A percentile compares a stretch with the other conserved stretches of the same genome.
Conservation (phyloP, 1,140 invertebrate genomes). For the Pogonus chalceus region DNA sequence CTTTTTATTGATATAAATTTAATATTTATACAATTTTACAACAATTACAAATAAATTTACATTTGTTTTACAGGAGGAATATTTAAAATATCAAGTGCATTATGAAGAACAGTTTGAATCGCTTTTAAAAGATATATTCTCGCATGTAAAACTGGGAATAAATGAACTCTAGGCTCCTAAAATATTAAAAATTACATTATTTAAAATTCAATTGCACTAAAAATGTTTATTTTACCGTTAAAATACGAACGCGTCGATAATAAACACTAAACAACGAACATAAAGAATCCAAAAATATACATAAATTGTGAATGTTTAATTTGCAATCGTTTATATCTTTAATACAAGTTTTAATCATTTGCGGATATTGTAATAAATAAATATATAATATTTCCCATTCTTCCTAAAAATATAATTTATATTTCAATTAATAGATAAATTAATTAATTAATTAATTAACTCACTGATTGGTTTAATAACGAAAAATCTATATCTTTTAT, state of each 20-base stretch:
- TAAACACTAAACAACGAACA: constrained; percentile 58
- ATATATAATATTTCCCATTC: constrained; percentile 62
- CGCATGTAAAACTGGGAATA: constrained; percentile 51
- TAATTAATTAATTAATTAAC: constrained; percentile 11
- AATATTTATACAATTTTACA: too few relatives aligned
- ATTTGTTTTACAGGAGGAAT: constrained; percentile 53
- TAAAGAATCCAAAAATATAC: constrained; percentile 48
- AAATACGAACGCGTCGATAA: constrained; percentile 54
- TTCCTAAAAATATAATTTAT: constrained; percentile 39
- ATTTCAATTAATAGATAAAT: constrained; percentile 9
- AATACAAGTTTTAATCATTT: constrained; percentile 43
- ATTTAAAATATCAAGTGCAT: constrained; percentile 47
- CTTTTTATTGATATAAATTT: too few relatives aligned
- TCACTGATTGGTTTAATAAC: constrained; percentile 50
- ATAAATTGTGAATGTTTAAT: constrained; percentile 50
- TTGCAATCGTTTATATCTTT: constrained; percentile 35
- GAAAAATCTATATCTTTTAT: constrained; percentile 47
- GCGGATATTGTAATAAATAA: constrained; percentile 50
- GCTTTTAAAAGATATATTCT: constrained; percentile 54
- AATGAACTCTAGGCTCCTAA: constrained; percentile 49
- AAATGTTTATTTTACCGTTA: constrained; percentile 43
- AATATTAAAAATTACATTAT: constrained; percentile 27
- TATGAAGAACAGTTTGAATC: constrained; percentile 49
- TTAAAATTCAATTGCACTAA: constrained; percentile 16
- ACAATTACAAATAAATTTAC: too few relatives aligned